A percentile compares a stretch with the other conserved stretches of the same genome.
Evolutionary conservation across 2,888 invertebrate species (phyloP).

Genomic region (Chironomus tentans): DNA sequence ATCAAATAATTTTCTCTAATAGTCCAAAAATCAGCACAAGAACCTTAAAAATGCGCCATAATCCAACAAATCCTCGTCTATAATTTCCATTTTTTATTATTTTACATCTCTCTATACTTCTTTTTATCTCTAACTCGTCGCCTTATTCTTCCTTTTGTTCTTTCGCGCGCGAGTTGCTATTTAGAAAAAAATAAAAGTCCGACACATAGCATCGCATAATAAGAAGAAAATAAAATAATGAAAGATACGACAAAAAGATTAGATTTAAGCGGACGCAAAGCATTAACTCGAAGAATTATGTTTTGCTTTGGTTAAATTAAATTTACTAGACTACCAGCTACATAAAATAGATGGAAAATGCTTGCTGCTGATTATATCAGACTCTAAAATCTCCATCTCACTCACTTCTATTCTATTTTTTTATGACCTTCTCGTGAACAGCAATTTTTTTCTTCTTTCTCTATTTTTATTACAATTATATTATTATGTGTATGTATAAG

Average conservation of each 20-base stretch:
- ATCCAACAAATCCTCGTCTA: no score
- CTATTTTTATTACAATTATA: neutral
- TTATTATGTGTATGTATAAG: no score
- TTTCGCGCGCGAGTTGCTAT: neutral
- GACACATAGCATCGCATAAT: neutral
- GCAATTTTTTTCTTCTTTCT: neutral
- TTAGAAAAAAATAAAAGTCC: neutral
- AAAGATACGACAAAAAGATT: neutral
- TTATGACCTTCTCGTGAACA: neutral
- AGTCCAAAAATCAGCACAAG: no score
- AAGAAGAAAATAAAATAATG: neutral
- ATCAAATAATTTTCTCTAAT: no score
- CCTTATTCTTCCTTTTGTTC: neutral
- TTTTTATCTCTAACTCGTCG: neutral
- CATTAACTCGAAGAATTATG: constrained; percentile 23
- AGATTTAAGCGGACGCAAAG: constrained; percentile 3
- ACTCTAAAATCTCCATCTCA: neutral
- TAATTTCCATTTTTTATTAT: no score
- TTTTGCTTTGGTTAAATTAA: constrained; percentile 15
- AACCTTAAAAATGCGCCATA: no score
- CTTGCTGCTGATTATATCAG: neutral
- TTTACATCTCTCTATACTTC: neutral
- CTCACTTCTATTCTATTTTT: neutral
- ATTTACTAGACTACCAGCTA: constrained; percentile 10
- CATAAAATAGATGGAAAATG: neutral